Percentiles rank a stretch among this genome's conserved stretches.
phyloP scores from a whole-genome alignment of 2,888 invertebrate genomes.

The Polymixis flavicincta region DNA sequence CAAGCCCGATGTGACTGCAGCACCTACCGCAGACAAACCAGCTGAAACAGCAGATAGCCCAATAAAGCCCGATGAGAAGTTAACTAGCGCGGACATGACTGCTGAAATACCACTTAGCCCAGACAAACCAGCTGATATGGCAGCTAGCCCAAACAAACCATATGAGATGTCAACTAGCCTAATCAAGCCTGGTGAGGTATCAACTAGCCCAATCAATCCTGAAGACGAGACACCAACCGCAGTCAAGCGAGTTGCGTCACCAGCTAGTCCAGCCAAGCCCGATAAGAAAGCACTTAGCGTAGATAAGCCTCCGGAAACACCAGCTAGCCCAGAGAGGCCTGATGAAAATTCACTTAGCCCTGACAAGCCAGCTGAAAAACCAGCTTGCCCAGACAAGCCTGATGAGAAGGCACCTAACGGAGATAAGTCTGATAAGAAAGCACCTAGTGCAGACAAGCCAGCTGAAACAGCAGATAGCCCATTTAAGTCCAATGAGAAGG shows the following conservation, averaged over 20 bases:
- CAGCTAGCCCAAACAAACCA: not conserved
- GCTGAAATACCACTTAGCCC: not conserved
- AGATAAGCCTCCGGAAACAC: not conserved
- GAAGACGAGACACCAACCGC: not conserved
- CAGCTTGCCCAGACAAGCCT: too few species aligned
- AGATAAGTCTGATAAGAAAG: not conserved
- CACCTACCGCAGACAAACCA: too few species aligned
- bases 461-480: conserved; percentile 1
- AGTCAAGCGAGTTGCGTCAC: too few species aligned
- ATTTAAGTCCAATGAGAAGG: not conserved
- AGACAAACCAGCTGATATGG: not conserved
- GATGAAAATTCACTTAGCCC: not conserved
- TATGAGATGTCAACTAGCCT: conserved; percentile 3
- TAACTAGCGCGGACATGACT: not conserved
- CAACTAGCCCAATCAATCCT: not conserved
- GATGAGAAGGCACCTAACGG: conserved; percentile 9
- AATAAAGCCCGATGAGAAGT: conserved; percentile 14
- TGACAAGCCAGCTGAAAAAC: not conserved
- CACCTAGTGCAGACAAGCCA: too few species aligned
- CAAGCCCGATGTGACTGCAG: too few species aligned
- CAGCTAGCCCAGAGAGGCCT: not conserved
- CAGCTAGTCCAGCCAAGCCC: not conserved
- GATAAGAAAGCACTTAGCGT: not conserved
- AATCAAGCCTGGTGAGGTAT: conserved; percentile 16
- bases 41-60: not conserved